Evolutionary conservation across 2,113 vertebrate genomes (phyloP), one percentile per base, ranked within the genome.

Genomic region (Boleophthalmus pectinirostris): DNA sequence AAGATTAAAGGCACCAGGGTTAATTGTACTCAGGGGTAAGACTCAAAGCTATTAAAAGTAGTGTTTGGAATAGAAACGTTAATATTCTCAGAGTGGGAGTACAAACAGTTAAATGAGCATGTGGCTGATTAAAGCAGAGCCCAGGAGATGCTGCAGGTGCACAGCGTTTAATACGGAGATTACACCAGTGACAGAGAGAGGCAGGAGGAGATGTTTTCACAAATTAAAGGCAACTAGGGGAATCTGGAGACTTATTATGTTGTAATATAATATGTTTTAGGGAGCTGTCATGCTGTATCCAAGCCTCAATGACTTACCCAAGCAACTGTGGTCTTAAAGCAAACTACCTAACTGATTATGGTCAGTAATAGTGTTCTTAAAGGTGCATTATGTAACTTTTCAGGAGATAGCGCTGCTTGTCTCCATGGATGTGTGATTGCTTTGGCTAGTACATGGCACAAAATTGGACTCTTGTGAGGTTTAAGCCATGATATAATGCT

Each of bases 21-120:
- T 70, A 79, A 21, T n/a, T 38, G 61, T 64, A 33, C 61, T 43
- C 61, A 64, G 61, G 61, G 61, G 18, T 43, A n/a, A 35, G 61
- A 64, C 18, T 43, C 20, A 5, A 15, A 38, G 29, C 4, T 64
- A 38, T 64, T 64, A n/a, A 38, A 21, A 43, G 20, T 43, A 43
- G 33, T 38, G 61, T 5, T 35, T 3, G 11, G 33, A 33, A 63
- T 10, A 3, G 18, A 64, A 63, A 35, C 35, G 16, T 63, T 12
- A 60, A 43, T 35, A 64, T 35, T 38, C 18, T 43, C 18, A 38
- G 21, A 25, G 23, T 58, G 12, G 1, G 9, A 64, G 33, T 20
- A 64, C 61, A 43, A 64, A 63, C 29, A 25, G 56, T 23, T 57
- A 57, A 20, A 35, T 33, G 60, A 64, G 20, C 29, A 64, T 1